Conservation (phyloP, 35 echinoderm and acorn worm species). For the Apostichopus californicus region DNA sequence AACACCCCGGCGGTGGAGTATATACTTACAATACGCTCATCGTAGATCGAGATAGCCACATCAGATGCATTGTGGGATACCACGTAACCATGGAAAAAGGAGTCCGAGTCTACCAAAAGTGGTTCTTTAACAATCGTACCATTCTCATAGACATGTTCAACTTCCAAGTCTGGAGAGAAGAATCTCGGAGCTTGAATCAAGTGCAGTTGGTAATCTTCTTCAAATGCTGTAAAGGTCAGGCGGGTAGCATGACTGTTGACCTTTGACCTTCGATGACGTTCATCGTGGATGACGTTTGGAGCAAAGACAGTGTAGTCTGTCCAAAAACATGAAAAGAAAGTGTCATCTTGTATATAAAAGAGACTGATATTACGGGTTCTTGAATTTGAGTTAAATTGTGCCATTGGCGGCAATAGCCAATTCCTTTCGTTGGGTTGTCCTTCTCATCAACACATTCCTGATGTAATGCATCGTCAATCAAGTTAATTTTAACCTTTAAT, state of each 20-base stretch:
- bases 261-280: constrained; percentile 1
- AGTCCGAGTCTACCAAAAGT: neutral
- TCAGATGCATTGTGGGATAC: constrained; percentile 33
- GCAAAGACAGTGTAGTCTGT: neutral
- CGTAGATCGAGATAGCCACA: neutral
- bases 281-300: neutral
- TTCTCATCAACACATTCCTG: too few relatives aligned
- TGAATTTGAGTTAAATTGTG: too few relatives aligned
- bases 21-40: neutral
- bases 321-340: neutral
- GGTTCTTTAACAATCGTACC: neutral
- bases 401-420: too few relatives aligned
- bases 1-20: too few relatives aligned
- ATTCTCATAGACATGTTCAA: neutral
- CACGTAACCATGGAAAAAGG: constrained; percentile 5
- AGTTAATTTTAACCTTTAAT: too few relatives aligned
- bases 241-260: neutral
- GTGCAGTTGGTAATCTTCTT: constrained; percentile 12
- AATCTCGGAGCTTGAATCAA: neutral
- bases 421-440: too few relatives aligned
- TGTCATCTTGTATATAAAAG: too few relatives aligned
- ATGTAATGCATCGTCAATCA: too few relatives aligned
- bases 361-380: too few relatives aligned
- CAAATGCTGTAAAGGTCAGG: constrained; percentile 13
- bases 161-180: constrained; percentile 1